Base-by-base conservation (phyloP, 2,888 invertebrate species). In the Oligia latruncula region DNA sequence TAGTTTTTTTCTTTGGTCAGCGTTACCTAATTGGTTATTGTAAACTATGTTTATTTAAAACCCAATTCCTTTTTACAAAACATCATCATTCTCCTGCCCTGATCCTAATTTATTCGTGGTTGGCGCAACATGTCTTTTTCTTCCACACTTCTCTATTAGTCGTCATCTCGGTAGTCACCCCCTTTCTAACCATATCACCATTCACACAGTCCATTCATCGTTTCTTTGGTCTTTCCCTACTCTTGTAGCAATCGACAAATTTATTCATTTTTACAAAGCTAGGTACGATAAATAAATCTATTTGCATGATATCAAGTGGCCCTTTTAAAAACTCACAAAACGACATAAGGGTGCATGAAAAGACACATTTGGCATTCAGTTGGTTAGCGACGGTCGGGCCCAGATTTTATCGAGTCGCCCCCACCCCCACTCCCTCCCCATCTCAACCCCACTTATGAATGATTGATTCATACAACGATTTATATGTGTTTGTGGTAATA, bases 391-490 rank as follows among this genome's bases (percentile, higher is more conserved):
- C 74, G 75, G 43, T 15, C 68, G 74, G 46, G 74, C 81, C 74
- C 81, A 81, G 82, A 90, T 89, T 83, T 77, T 84, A 88, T 84
- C 83, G 80, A 74, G 72, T 65, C 49, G 13, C 49, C 67, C 40
- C 49, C 60, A 13, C 17, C 0, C 23, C 1, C 52, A 0, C 52
- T 20, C 20, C 58, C 46, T 20, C 23, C 71, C 70, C 43, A n/a
- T 66, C 74, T n/a, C 74, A n/a, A 23, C 49, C 67, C 29, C 60
- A 71, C 77, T 79, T 74, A 79, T 84, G 87, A 85, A 89, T 89
- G 85, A 89, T 89, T 87, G 87, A 88, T 89, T 77, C 71, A 64
- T 81, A 78, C 79, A 64, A 76, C 40, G 81, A 74, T 70, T 67
- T 80, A 78, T 80, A n/a, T 73, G 52, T 65, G 58, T 55, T 55